phyloP scores from a whole-genome alignment of 1,140 invertebrate species.

The Solen grandis region DNA sequence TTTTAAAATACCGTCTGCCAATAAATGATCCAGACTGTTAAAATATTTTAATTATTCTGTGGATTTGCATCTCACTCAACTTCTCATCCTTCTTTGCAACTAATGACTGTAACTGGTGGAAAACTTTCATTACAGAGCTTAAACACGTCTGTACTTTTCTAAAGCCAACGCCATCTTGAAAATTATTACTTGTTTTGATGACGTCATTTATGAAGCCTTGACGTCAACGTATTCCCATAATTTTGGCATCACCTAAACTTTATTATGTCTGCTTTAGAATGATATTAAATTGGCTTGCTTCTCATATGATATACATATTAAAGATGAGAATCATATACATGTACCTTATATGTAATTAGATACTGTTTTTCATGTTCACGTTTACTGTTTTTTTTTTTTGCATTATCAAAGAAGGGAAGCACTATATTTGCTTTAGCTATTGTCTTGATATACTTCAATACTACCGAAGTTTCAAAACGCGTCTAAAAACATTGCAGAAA shows the following conservation, averaged over 20 bases:
- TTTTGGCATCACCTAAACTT: not conserved
- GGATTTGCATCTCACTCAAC: not conserved
- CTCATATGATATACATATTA: too few relatives aligned
- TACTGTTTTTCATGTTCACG: too few relatives aligned
- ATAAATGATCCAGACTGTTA: not conserved
- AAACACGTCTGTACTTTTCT: constrained; percentile 7
- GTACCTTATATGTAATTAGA: too few relatives aligned
- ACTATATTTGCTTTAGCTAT: too few relatives aligned
- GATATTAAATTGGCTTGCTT: not conserved
- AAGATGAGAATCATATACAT: too few relatives aligned
- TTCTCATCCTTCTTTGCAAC: not conserved
- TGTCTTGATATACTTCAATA: too few relatives aligned
- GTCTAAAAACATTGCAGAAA: too few relatives aligned
- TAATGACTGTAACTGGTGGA: constrained; percentile 12
- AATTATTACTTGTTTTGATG: not conserved
- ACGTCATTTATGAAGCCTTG: too few relatives aligned
- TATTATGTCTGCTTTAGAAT: not conserved
- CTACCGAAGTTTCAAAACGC: too few relatives aligned
- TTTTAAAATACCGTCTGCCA: not conserved
- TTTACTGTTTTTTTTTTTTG: too few relatives aligned
- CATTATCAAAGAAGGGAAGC: too few relatives aligned
- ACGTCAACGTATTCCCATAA: constrained; percentile 11
- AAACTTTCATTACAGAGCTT: constrained; percentile 6
- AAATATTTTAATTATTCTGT: constrained; percentile 25
- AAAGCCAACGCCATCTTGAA: not conserved